Evolutionary conservation across 2,797 vertebrate genomes (phyloP), one percentile per base, ranked within the genome.

Genomic region (Xerus rutilus): DNA sequence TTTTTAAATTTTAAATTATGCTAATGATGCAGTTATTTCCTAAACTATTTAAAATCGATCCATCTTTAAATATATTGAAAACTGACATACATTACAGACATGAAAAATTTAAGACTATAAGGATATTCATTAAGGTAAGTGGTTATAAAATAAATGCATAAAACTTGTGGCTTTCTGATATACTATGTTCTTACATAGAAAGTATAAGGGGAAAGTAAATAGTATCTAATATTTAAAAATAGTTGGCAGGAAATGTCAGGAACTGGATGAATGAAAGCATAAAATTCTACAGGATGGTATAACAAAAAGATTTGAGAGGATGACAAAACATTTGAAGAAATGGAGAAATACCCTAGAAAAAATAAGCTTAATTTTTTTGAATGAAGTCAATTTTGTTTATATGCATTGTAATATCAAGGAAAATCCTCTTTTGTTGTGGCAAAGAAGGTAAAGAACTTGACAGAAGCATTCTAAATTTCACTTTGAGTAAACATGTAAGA

Each of bases 21-120:
- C 28, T 65, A 47, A 20, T 78, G 5, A 35, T 8, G 2, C 20
- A 86, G 1, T 87, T 94, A 18, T 90, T 97, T 73, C n/a, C 18
- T 84, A 30, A 77, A 32, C 7, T 85, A 57, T 89, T 94, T 90
- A 65, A 79, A 94, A 72, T 45, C 9, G 62, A 76, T 23, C 5
- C 17, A 39, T 39, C 32, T 94, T 94, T 89, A 25, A 95, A 86
- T 93, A 93, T 67, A 84, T 43, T 86, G 14, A 70, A 69, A 88
- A 84, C 21, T 74, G 25, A 62, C 52, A 14, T 72, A 21, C 85
- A 12, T 94, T 81, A 9, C 3, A 93, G 8, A 70, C 13, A 47
- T 35, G 23, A 82, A 90, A 62, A 18, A 82, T 69, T 85, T 54
- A 79, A 79, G 43, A 32, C 78, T 95, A 64, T 62, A n/a, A 57